Evolutionary conservation across 2,888 invertebrate species (phyloP).

Genomic region (Cosmia trapezina): DNA sequence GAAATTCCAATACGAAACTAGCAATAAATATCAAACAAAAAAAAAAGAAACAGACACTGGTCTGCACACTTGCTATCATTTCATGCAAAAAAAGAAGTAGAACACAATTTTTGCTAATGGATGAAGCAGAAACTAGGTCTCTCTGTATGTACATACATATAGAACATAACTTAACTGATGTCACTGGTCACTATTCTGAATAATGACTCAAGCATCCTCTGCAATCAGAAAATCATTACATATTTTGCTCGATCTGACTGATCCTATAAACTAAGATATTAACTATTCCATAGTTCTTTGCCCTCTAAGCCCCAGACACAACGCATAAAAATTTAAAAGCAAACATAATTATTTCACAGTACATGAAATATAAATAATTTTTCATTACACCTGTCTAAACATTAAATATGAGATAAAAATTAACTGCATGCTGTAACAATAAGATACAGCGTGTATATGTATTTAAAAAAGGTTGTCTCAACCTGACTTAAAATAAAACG

Average conservation of each 20-base stretch:
- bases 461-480: not conserved
- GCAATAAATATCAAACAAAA: too few species aligned
- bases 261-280: not conserved
- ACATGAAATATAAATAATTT: constrained; percentile 1
- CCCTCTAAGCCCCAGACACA: not conserved
- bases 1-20: not conserved
- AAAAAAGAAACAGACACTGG: too few species aligned
- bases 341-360: not conserved
- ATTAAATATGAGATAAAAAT: constrained; percentile 11
- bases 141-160: not conserved
- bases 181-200: not conserved
- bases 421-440: not conserved
- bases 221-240: not conserved
- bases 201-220: not conserved
- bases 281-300: not conserved
- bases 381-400: constrained; percentile 30
- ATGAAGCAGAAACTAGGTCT: not conserved
- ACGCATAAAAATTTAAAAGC: constrained; percentile 2
- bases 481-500: not conserved
- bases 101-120: not conserved
- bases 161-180: not conserved
- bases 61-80: too few species aligned
- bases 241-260: not conserved
- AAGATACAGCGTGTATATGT: not conserved
- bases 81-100: not conserved